Base-by-base conservation (phyloP, 2,797 vertebrate genomes). In the Onychomys arenicola region DNA sequence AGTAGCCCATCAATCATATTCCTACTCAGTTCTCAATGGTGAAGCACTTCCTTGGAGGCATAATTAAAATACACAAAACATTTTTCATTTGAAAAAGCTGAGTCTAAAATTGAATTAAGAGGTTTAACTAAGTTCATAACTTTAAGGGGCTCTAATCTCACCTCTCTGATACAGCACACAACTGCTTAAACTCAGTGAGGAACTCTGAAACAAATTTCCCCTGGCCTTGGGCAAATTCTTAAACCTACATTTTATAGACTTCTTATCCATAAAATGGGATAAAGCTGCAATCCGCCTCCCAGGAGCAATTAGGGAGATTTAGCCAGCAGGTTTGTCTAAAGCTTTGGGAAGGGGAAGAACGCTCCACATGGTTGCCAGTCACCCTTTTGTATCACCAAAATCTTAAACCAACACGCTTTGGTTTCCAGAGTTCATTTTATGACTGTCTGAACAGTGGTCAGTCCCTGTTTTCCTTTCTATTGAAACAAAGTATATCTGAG, bases 221-320 rank as follows among this genome's bases (percentile, higher is more conserved):
- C 34, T 75, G 57, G 85, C 73, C 37, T 65, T 76, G 61, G 85
- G 94, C 19, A 90, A 59, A 94, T 69, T 94, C 73, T 88, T 59
- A 92, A 91, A 75, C 69, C 82, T 71, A 83, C 21, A 19, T 96
- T 94, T 95, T 95, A 94, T 59, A 59, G 65, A 93, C 43, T 85
- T 37, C 37, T 94, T 85, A 93, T 90, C 97, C 92, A 65, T 96
- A 96, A 96, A 96, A 97, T 96, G 88, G 94, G 85, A 97, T 94
- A 95, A 97, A 71, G 61, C 49, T 57, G 81, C 73, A 78, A 78
- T 96, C 88, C 92, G 87, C 93, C 93, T 97, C 76, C 25, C 11
- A 83, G 90, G 81, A 57, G 7, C 88, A 85, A 73, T 97, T 97
- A 96, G 57, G 83, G 32, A 90, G 92, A 95, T 90, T 96, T 88